Evolutionary conservation across 2,797 vertebrate species (phyloP), one percentile per base, ranked within the genome.

Genomic region (Sebastes reedi): DNA sequence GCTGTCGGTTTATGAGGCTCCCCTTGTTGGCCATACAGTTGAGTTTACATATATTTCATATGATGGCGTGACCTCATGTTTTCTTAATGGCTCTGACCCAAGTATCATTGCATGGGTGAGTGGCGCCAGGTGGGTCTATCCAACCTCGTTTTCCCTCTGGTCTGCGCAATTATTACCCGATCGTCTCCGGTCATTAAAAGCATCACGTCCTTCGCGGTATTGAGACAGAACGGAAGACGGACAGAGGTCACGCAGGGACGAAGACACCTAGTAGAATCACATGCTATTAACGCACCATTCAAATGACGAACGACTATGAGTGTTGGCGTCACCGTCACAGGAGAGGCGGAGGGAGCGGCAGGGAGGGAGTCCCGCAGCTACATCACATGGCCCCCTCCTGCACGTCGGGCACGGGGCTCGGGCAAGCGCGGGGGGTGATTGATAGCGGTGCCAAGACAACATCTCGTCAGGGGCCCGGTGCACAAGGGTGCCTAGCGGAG

Each of bases 381-480:
- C 73, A 85, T 82, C 77, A 76, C 85, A 90, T 86, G 87, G 87
- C 85, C 90, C 88, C 87, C 80, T 84, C 75, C 81, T 36, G 84
- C 74, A 81, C 72, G 79, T 62, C 46, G 69, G 88, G 84, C 86
- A 88, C 59, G 4, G 84, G 75, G 85, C 80, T 86, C 56, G 66
- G 83, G 90, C 86, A 82, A 90, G 81, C 77, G 30, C 54, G 22
- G 70, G 70, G 70, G 70, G 66, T 94, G 94, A 95, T 94, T 90
- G 92, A 95, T 95, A 82, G 86, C 18, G 2, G 78, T 92, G 91
- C 91, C 91, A 89, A 87, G 89, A 91, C 88, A 93, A 92, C 90
- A 90, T 87, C 92, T 92, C 87, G 80, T 93, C 90, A 87, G 85
- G 81, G 87, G 88, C 90, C 86, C 74, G 6, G 74, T 75, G 81